Evolutionary conservation across 1,140 invertebrate genomes (phyloP), one percentile per base, ranked within the genome.

Genomic region (Achroia grisella): DNA sequence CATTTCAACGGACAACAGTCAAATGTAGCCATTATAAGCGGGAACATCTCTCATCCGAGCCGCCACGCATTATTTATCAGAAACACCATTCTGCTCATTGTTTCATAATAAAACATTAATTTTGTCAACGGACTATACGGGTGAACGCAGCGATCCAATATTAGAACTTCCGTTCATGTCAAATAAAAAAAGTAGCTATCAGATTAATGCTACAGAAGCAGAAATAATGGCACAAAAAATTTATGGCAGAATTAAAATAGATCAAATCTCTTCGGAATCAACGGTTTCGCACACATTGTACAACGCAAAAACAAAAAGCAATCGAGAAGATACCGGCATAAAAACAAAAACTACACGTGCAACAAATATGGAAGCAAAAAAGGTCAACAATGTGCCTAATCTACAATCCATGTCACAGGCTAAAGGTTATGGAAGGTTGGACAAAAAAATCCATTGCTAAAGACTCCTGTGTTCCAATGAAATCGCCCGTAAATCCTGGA

Each of bases 331-430:
- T 39, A 35, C 41, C 12, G 27, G 35, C 66, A 71, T n/a, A 81
- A 84, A 84, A 82, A 66, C 56, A 46, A 47, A 50, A 68, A 70
- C 64, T 48, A 68, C 78, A 84, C 70, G 74, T 81, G 76, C 72
- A 75, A 53, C 61, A 31, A 46, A 58, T 71, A 71, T 64, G 68
- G 63, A 73, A 67, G 66, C 65, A 81, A 84, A 84, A 72, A 84
- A 81, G 80, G 72, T 78, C 72, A 84, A 84, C 80, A 80, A 80
- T 81, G 81, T 81, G 76, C 76, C 76, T 82, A 80, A 84, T 82
- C 76, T 82, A 80, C 72, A 80, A 82, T 79, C 77, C 78, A 63
- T 84, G 78, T 84, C 80, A 79, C 68, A 81, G 74, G 80, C 77
- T 71, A 84, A 80, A 82, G 80, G 80, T 84, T 82, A 79, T 63